phyloP scores from a whole-genome alignment of 2,113 vertebrate species.

The Drymodes brunneopygia region DNA sequence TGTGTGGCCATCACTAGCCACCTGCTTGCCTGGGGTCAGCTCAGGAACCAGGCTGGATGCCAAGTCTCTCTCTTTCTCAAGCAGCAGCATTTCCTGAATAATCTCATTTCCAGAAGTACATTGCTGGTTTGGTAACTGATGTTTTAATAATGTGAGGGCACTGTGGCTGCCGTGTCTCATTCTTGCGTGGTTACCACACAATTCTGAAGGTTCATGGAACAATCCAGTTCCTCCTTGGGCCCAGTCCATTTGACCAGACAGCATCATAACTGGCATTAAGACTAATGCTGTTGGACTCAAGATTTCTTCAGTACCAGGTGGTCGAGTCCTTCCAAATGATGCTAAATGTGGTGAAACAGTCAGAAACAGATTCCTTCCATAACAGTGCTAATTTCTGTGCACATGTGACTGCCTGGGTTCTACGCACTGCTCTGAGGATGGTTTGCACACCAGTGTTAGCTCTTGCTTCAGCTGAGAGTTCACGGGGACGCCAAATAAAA shows the following conservation, averaged over 20 bases:
- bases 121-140: neutral
- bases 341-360: neutral
- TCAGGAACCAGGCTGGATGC: neutral
- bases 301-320: constrained; percentile 5
- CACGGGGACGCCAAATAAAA: neutral
- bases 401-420: neutral
- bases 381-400: neutral
- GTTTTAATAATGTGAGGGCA: neutral
- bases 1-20: neutral
- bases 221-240: neutral
- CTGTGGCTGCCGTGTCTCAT: neutral
- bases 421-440: neutral
- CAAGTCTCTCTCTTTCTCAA: neutral
- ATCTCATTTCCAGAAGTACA: neutral
- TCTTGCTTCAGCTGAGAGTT: neutral
- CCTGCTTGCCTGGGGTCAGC: constrained; percentile 30
- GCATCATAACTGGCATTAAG: neutral
- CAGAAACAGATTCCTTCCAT: neutral
- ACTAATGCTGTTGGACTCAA: neutral
- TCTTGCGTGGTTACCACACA: neutral
- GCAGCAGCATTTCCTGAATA: neutral
- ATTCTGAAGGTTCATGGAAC: neutral
- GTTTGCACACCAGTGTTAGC: neutral
- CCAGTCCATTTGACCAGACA: neutral
- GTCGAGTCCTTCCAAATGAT: neutral